Percentiles rank a stretch among this genome's conserved stretches.
Evolutionary conservation across 2,888 invertebrate genomes (phyloP).

Genomic region (Lasiommata megera): DNA sequence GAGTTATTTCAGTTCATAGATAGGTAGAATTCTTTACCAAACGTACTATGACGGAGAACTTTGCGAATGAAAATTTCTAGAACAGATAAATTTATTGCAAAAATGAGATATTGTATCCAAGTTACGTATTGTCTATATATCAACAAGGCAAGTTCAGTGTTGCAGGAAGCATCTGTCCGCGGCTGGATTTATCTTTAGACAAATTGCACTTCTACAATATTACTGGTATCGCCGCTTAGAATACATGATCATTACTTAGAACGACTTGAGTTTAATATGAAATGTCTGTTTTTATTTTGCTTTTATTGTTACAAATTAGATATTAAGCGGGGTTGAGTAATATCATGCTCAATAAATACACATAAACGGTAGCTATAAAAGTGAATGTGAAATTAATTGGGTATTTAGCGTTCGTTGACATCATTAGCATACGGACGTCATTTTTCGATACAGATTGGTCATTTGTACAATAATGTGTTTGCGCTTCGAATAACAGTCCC

Average conservation of each 20-base stretch:
- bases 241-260: slow-evolving; percentile 24
- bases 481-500: slow-evolving; percentile 6
- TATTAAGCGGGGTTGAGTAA: slow-evolving; percentile 18
- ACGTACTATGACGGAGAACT: neutral
- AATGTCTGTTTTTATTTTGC: neutral
- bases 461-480: slow-evolving; percentile 16
- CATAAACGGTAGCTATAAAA: slow-evolving; percentile 19
- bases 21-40: neutral
- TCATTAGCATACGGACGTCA: slow-evolving; percentile 16
- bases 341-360: slow-evolving; percentile 22
- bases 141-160: slow-evolving; percentile 35
- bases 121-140: slow-evolving; percentile 18
- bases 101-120: slow-evolving; percentile 7
- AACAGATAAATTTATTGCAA: slow-evolving; percentile 4
- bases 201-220: slow-evolving; percentile 53
- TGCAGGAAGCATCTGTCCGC: slow-evolving; percentile 68
- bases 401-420: slow-evolving; percentile 17
- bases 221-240: slow-evolving; percentile 31
- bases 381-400: slow-evolving; percentile 27
- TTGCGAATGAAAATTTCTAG: neutral
- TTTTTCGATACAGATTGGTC: slow-evolving; percentile 12
- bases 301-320: slow-evolving; percentile 15
- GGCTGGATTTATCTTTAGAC: slow-evolving; percentile 71
- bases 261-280: slow-evolving; percentile 13
- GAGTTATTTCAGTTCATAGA: no score